Evolutionary conservation across 2,113 vertebrate genomes (phyloP).

Genomic region (Mobula birostris): DNA sequence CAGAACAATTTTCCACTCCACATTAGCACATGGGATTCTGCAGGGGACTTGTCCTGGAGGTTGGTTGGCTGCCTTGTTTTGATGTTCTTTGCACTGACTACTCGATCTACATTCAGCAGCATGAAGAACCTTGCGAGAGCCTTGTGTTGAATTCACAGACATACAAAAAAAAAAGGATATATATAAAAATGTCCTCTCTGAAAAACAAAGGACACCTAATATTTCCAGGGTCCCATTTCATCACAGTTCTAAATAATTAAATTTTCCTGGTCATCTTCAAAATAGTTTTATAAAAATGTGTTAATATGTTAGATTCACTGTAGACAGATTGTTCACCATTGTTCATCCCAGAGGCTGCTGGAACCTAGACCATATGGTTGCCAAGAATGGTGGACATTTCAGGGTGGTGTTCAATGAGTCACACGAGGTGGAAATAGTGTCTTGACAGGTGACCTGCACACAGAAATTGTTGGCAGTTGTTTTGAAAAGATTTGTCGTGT

Average conservation of each 20-base stretch:
- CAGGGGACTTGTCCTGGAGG: no score
- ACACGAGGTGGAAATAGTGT: slow-evolving; percentile 20
- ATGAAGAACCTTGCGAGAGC: background rate
- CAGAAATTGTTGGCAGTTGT: background rate
- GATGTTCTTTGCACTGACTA: background rate
- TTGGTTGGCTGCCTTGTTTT: background rate
- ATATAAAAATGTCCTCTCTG: background rate
- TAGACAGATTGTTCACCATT: background rate
- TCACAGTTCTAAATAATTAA: background rate
- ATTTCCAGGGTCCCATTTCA: background rate
- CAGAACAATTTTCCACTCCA: background rate
- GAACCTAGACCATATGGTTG: slow-evolving; percentile 7
- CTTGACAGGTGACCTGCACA: slow-evolving; percentile 26
- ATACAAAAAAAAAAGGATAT: background rate
- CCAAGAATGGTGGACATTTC: slow-evolving; percentile 20
- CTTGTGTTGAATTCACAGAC: background rate
- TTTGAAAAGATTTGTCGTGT: slow-evolving; percentile 3
- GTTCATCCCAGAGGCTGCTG: background rate
- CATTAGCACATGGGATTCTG: background rate
- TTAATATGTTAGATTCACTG: background rate
- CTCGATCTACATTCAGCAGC: background rate
- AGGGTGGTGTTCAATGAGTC: slow-evolving; percentile 9
- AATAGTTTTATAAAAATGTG: background rate
- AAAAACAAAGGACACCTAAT: no score
- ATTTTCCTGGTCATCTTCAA: background rate